phyloP scores from a whole-genome alignment of 2,888 invertebrate species.

The Heliconius ismenius region DNA sequence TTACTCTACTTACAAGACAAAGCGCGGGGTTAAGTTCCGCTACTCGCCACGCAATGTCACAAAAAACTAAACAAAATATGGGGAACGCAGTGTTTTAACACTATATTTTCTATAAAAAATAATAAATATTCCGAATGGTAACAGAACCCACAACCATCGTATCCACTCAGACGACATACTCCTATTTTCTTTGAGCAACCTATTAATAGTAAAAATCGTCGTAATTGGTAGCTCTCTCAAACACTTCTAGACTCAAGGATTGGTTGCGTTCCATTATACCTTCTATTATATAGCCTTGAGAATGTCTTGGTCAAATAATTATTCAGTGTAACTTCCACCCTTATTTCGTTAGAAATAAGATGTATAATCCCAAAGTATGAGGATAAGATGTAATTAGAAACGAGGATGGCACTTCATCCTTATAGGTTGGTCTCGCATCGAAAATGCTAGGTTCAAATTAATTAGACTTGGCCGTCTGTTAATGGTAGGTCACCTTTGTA shows the following conservation, averaged over 20 bases:
- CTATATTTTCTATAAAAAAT: too few species aligned
- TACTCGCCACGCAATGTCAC: too few species aligned
- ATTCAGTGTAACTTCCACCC: slow-evolving; percentile 22
- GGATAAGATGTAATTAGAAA: slow-evolving; percentile 43
- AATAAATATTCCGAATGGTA: not conserved
- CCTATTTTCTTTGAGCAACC: not conserved
- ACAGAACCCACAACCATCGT: not conserved
- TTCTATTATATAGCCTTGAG: slow-evolving; percentile 18
- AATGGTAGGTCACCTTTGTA: slow-evolving; percentile 40
- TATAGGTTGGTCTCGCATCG: slow-evolving; percentile 41
- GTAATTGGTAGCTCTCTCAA: slow-evolving; percentile 26
- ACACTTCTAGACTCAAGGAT: slow-evolving; percentile 25
- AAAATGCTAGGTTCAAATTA: slow-evolving; percentile 40
- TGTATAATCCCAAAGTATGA: slow-evolving; percentile 27
- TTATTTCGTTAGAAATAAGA: slow-evolving; percentile 27
- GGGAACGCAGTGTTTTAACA: too few species aligned
- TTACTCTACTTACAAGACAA: too few species aligned
- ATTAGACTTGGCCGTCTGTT: slow-evolving; percentile 42
- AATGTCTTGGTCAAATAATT: slow-evolving; percentile 23
- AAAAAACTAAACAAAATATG: too few species aligned
- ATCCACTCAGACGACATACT: not conserved
- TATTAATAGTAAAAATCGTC: slow-evolving; percentile 20
- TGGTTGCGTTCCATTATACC: slow-evolving; percentile 27
- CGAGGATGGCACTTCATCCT: slow-evolving; percentile 45
- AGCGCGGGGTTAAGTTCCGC: too few species aligned